Evolutionary conservation across 1,140 invertebrate genomes (phyloP).

Genomic region (Muscidifurax raptorellus): DNA sequence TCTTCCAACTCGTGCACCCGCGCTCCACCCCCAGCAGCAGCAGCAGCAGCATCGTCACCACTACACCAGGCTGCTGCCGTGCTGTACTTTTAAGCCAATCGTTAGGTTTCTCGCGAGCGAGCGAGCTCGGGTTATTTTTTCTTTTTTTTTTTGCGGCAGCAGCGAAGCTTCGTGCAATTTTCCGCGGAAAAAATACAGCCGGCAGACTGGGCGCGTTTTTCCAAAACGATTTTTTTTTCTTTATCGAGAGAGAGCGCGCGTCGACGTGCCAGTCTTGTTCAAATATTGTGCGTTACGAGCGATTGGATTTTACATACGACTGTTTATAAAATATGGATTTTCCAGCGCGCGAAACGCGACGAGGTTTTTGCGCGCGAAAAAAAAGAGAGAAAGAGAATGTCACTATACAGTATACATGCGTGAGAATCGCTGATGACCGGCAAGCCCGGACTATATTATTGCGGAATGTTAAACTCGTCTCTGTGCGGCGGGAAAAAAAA

Average conservation of each 20-base stretch:
- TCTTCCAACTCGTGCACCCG: conserved; percentile 45
- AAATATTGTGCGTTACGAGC: background rate
- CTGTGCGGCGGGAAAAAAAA: background rate
- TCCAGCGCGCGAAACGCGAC: background rate
- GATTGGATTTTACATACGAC: conserved; percentile 1
- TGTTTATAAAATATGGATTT: conserved; percentile 2
- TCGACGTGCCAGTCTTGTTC: background rate
- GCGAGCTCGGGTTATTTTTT: background rate
- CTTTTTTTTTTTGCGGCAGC: background rate
- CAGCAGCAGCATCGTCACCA: background rate
- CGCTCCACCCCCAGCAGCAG: background rate
- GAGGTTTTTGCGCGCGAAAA: background rate
- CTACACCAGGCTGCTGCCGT: background rate
- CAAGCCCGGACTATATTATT: background rate
- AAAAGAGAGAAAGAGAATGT: background rate
- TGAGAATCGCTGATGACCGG: background rate
- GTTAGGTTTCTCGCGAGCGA: background rate
- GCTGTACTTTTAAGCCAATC: background rate
- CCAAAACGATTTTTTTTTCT: background rate
- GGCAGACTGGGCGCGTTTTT: background rate
- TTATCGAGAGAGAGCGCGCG: background rate
- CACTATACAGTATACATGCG: background rate
- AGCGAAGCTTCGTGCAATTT: background rate
- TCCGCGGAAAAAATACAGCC: background rate
- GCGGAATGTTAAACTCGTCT: background rate